Percentiles rank a stretch among this genome's conserved stretches.
phyloP scores from a whole-genome alignment of 2,797 vertebrate species.

The Dromococcyx pavoninus region DNA sequence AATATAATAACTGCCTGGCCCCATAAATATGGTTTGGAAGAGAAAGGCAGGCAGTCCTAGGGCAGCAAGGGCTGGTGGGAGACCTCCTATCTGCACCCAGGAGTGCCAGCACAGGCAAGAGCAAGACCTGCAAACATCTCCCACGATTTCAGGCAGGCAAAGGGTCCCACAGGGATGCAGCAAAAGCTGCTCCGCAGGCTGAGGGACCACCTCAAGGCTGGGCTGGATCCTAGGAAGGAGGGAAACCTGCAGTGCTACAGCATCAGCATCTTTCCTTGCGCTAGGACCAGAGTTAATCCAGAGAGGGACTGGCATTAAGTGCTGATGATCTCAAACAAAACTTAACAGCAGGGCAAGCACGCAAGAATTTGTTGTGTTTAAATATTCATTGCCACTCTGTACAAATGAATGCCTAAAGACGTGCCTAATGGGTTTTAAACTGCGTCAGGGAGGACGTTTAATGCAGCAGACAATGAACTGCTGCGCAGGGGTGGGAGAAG shows the following conservation, averaged over 20 bases:
- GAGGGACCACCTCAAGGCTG: background rate
- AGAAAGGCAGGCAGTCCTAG: accelerated
- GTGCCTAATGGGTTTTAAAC: background rate
- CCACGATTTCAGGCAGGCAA: too few relatives aligned
- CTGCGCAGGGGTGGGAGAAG: background rate
- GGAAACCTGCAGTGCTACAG: too few relatives aligned
- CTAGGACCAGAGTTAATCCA: background rate
- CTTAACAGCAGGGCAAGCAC: background rate
- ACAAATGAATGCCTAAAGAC: background rate
- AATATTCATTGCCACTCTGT: background rate
- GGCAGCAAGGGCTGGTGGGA: background rate
- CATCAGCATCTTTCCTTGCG: too few relatives aligned
- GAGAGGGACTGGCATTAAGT: background rate
- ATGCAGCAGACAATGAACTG: background rate
- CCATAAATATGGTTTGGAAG: background rate
- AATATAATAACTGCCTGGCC: background rate
- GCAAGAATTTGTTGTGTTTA: background rate
- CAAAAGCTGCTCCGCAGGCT: background rate
- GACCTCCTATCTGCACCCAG: background rate
- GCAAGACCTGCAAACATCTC: too few relatives aligned
- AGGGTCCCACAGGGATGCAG: background rate
- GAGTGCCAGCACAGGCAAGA: too few relatives aligned
- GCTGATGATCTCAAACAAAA: background rate
- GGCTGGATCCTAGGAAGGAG: accelerated
- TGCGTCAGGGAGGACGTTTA: background rate